phyloP scores from a whole-genome alignment of 2,888 invertebrate genomes.

The Macaria liturata region DNA sequence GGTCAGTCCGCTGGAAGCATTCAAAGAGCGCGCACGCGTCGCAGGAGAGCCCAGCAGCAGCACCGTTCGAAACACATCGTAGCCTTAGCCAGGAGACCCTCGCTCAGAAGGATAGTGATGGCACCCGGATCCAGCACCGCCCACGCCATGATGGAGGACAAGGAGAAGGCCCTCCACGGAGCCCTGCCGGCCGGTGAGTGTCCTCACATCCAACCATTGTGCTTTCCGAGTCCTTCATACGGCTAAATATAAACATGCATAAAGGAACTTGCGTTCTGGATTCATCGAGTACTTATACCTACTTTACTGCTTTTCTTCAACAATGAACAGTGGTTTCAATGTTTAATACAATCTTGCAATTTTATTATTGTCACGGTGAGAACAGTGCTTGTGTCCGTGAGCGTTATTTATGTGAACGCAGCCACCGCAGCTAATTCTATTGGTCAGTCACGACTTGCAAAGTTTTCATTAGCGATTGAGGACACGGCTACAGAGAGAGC shows the following conservation, averaged over 20 bases:
- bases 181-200: conserved; percentile 63
- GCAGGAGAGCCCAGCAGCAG: conserved; percentile 62
- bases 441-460: conserved; percentile 38
- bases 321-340: no score
- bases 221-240: conserved; percentile 12
- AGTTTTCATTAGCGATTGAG: conserved; percentile 34
- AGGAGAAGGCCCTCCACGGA: conserved; percentile 72
- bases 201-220: conserved; percentile 21
- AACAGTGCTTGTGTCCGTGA: conserved; percentile 21
- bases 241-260: conserved; percentile 14
- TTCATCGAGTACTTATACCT: neutral
- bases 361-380: neutral
- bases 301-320: neutral
- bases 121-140: conserved; percentile 82
- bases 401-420: conserved; percentile 20
- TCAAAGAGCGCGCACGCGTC: conserved; percentile 78
- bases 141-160: conserved; percentile 80
- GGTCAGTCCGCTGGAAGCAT: conserved; percentile 72
- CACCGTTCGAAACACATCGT: conserved; percentile 68
- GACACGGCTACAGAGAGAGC: conserved; percentile 39
- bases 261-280: conserved; percentile 9
- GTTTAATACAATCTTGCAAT: neutral
- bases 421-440: conserved; percentile 21
- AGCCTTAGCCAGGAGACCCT: conserved; percentile 73
- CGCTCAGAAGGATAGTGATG: conserved; percentile 78